Evolutionary conservation across 1,140 invertebrate genomes (phyloP).

Genomic region (Camponotus vicinus): DNA sequence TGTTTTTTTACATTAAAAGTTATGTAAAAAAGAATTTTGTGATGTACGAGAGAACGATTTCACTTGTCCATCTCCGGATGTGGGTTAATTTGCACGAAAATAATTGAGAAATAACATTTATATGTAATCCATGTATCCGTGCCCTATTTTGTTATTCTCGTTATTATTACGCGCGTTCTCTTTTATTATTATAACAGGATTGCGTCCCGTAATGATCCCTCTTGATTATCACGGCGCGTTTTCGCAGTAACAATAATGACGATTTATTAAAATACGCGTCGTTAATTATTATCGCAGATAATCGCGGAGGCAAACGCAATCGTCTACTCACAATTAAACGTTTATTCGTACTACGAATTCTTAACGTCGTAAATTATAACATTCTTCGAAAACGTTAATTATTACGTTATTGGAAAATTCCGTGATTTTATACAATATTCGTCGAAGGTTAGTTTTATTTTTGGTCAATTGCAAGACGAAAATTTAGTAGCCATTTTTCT

Average conservation of each 20-base stretch:
- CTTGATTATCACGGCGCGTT: constrained; percentile 49
- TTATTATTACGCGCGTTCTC: constrained; percentile 28
- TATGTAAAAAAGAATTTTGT: background rate
- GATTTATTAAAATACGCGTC: constrained; percentile 60
- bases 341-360: constrained; percentile 50
- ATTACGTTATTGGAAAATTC: constrained; percentile 27
- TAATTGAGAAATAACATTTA: constrained; percentile 28
- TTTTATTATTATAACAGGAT: constrained; percentile 63
- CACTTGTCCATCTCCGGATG: background rate
- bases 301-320: constrained; percentile 50
- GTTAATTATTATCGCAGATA: constrained; percentile 62
- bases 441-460: constrained; percentile 24
- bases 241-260: constrained; percentile 54
- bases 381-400: constrained; percentile 38
- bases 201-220: constrained; percentile 43
- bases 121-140: background rate
- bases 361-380: constrained; percentile 54
- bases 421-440: constrained; percentile 7
- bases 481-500: constrained; percentile 50
- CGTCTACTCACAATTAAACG: constrained; percentile 41
- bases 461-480: background rate
- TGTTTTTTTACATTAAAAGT: background rate
- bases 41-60: background rate
- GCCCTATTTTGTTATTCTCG: constrained; percentile 50
- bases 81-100: constrained; percentile 19